These are phyloP conservation scores for Tokudaia muenninki DNA, from an alignment of 2,797 vertebrate genomes.

Conservation along the genomic window DNA sequence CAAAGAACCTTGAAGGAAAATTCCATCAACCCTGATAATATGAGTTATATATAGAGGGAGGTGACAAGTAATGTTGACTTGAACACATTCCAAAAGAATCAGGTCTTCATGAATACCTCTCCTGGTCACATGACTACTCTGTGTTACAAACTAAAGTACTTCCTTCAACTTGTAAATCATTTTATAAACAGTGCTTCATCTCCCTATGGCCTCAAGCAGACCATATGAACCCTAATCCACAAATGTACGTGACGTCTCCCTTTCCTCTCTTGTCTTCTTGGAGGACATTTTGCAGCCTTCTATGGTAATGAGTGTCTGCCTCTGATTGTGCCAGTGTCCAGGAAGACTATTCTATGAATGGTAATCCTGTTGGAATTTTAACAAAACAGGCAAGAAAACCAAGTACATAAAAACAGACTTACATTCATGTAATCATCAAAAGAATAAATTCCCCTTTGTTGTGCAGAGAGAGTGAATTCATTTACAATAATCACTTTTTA, in stretches of 20 bases:
- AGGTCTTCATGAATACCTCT: background rate
- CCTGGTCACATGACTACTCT: conserved; percentile 1
- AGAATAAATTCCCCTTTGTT: conserved; percentile 74
- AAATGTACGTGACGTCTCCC: conserved; percentile 64
- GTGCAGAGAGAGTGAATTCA: conserved; percentile 52
- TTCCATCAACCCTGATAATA: conserved; percentile 57
- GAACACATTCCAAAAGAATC: conserved; percentile 34
- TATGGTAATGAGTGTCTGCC: conserved; percentile 72
- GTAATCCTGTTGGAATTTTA: conserved; percentile 74
- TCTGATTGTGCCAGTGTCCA: conserved; percentile 49
- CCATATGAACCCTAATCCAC: conserved; percentile 69
- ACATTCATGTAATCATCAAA: conserved; percentile 62
- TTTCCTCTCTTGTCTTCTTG: conserved; percentile 74
- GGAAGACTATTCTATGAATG: conserved; percentile 77
- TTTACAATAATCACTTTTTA: conserved; percentile 74
- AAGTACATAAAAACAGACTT: background rate
- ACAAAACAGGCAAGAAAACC: conserved; percentile 54
- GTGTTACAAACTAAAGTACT: conserved; percentile 1
- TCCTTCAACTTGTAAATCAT: conserved; percentile 28
- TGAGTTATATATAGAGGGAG: conserved; percentile 47
- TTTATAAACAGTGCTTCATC: conserved; percentile 51
- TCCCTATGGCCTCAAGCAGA: conserved; percentile 31
- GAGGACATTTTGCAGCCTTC: conserved; percentile 76
- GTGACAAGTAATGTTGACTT: conserved; percentile 30
- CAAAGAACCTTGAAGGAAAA: conserved; percentile 69